These are phyloP conservation scores for Nebria salina DNA, from an alignment of 2,888 invertebrate species.

Conservation along the genomic window DNA sequence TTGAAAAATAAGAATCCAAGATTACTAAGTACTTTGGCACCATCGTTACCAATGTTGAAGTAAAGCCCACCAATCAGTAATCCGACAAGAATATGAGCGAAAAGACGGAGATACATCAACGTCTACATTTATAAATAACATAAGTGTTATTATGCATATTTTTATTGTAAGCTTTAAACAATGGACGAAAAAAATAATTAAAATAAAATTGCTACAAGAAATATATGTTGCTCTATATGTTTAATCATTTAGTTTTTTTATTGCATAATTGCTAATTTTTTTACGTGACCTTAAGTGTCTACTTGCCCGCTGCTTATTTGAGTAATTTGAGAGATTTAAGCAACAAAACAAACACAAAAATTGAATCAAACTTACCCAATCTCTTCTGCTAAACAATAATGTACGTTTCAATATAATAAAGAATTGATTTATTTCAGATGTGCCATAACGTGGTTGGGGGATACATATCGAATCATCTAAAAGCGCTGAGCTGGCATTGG, in stretches of 20 bases:
- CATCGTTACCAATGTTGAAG: slow-evolving; percentile 95
- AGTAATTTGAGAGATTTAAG: no score
- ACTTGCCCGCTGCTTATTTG: no score
- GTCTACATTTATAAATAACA: slow-evolving; percentile 72
- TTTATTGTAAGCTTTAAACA: neutral
- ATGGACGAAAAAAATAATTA: slow-evolving; percentile 14
- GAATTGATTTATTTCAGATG: slow-evolving; percentile 83
- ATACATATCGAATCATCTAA: slow-evolving; percentile 69
- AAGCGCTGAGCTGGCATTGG: slow-evolving; percentile 75
- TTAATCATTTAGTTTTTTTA: no score
- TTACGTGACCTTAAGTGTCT: no score
- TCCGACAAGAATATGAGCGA: slow-evolving; percentile 93
- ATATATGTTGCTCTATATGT: no score
- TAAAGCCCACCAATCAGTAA: slow-evolving; percentile 94
- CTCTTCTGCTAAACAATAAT: slow-evolving; percentile 84
- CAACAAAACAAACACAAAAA: no score
- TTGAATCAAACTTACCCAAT: slow-evolving; percentile 75
- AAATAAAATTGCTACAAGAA: neutral
- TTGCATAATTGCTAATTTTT: no score
- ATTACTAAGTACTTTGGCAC: slow-evolving; percentile 94
- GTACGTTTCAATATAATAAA: slow-evolving; percentile 88
- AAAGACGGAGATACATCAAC: slow-evolving; percentile 91
- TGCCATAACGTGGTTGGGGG: slow-evolving; percentile 82
- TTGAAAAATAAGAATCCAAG: slow-evolving; percentile 98
- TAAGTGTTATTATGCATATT: slow-evolving; percentile 4